Evolutionary conservation across 2,113 vertebrate genomes (phyloP).

Genomic region (Phodopus roborovskii): DNA sequence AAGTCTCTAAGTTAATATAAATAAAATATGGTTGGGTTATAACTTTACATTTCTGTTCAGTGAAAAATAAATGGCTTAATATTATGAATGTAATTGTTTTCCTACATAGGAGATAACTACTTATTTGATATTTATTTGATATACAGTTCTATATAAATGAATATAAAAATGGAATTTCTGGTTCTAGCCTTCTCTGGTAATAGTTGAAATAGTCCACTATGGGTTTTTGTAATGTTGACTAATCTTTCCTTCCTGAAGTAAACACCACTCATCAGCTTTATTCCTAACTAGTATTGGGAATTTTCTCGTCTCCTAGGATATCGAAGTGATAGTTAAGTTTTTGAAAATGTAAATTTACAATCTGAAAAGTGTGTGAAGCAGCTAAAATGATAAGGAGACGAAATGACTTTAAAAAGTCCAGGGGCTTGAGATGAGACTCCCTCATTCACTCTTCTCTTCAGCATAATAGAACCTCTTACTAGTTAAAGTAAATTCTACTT

Average conservation of each 20-base stretch:
- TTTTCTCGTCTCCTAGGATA: constrained; percentile 4
- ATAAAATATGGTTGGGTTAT: background rate
- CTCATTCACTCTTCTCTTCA: background rate
- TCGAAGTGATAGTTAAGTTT: background rate
- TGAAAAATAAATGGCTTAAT: constrained; percentile 19
- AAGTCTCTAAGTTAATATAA: constrained; percentile 42
- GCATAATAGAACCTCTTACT: background rate
- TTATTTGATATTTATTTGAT: background rate
- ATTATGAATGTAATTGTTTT: constrained; percentile 18
- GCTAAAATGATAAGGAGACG: background rate
- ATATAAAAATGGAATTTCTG: constrained; percentile 24
- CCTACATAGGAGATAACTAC: background rate
- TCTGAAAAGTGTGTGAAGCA: background rate
- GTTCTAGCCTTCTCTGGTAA: background rate
- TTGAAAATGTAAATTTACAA: background rate
- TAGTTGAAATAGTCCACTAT: background rate
- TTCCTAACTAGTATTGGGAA: background rate
- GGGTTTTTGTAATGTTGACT: background rate
- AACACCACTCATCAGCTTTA: background rate
- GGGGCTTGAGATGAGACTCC: background rate
- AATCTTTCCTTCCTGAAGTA: background rate
- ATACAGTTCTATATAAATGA: background rate
- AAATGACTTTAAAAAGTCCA: background rate
- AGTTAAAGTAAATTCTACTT: background rate
- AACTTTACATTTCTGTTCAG: background rate